These are phyloP conservation scores for Nebria brevicollis DNA, from an alignment of 2,888 invertebrate species.

Conservation along the genomic window DNA sequence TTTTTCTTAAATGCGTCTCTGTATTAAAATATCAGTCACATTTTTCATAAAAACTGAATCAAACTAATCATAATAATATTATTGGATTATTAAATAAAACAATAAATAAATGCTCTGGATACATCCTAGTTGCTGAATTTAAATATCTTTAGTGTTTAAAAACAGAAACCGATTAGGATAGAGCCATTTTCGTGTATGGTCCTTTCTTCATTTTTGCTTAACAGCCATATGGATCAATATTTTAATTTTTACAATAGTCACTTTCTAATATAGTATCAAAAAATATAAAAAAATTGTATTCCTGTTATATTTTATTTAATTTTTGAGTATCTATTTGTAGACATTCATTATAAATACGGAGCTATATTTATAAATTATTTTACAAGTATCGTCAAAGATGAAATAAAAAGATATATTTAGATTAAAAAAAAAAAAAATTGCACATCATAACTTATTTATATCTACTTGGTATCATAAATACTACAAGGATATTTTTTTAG, in stretches of 20 bases:
- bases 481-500: background rate
- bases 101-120: too few species aligned
- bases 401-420: slow-evolving; percentile 2
- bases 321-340: slow-evolving; percentile 7
- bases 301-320: background rate
- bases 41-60: too few species aligned
- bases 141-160: too few species aligned
- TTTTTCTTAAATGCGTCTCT: too few species aligned
- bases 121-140: too few species aligned
- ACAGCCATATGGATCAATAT: background rate
- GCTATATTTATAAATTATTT: slow-evolving; percentile 11
- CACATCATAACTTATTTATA: slow-evolving; percentile 4
- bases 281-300: background rate
- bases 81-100: too few species aligned
- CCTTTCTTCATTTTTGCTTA: background rate
- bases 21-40: too few species aligned
- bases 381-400: background rate
- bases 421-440: background rate
- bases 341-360: slow-evolving; percentile 2
- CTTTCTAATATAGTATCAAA: background rate
- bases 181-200: background rate
- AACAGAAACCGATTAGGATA: too few species aligned
- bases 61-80: too few species aligned
- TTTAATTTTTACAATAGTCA: background rate
- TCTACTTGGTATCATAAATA: slow-evolving; percentile 6